A percentile compares a stretch with the other conserved stretches of the same genome.
phyloP scores from a whole-genome alignment of 2,797 vertebrate species.

The Erethizon dorsatum region DNA sequence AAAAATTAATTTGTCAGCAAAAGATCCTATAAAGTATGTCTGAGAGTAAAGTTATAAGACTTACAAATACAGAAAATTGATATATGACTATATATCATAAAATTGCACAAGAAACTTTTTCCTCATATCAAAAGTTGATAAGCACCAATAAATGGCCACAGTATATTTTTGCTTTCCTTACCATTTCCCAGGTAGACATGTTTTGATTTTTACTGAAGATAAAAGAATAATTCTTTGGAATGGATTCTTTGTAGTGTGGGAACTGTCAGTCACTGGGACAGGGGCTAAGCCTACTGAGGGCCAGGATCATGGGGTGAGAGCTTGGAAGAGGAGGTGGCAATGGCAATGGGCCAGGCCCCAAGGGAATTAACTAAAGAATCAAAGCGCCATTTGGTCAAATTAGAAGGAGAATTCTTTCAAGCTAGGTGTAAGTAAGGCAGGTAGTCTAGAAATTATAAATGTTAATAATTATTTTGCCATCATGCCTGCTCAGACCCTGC shows the following conservation, averaged over 20 bases:
- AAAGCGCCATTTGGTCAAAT: not conserved
- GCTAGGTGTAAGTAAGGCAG: not conserved
- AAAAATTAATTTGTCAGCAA: conserved; percentile 55
- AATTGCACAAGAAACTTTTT: not conserved
- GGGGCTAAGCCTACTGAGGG: not conserved
- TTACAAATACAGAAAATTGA: conserved; percentile 31
- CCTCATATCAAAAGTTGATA: conserved; percentile 27
- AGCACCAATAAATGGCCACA: not conserved
- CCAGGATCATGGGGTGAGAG: not conserved
- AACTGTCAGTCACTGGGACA: not conserved
- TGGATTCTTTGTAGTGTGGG: not conserved
- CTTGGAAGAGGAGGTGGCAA: not conserved
- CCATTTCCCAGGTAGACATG: not conserved
- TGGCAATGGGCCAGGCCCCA: not conserved
- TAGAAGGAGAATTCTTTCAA: conserved; percentile 49
- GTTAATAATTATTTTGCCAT: not conserved
- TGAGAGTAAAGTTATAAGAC: not conserved
- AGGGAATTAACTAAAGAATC: not conserved
- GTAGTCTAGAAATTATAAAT: not conserved
- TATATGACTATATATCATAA: not conserved
- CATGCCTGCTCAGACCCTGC: not conserved
- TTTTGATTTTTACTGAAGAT: conserved; percentile 54
- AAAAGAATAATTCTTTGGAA: not conserved
- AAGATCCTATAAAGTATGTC: not conserved
- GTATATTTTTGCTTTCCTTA: conserved; percentile 50